These are phyloP conservation scores for Microcebus murinus DNA, from an alignment of 2,113 vertebrate genomes.

Conservation along the genomic window DNA sequence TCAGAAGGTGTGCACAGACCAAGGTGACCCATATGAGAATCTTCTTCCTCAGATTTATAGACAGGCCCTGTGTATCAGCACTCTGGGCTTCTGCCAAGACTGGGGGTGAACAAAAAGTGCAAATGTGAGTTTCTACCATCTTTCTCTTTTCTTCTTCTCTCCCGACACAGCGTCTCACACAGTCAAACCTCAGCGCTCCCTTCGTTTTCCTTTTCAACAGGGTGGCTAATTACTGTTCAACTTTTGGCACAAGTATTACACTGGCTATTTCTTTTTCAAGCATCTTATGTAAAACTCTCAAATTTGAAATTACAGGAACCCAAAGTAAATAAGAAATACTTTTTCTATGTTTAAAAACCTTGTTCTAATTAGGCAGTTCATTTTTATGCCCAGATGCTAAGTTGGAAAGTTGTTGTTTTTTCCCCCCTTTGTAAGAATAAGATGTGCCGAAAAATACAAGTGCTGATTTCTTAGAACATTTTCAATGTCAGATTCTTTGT, in stretches of 20 bases:
- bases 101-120: rapidly evolving
- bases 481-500: slow-evolving; percentile 46
- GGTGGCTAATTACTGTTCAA: slow-evolving; percentile 67
- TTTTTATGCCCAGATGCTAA: slow-evolving; percentile 77
- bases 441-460: slow-evolving; percentile 44
- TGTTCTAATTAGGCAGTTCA: slow-evolving; percentile 70
- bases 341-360: slow-evolving; percentile 71
- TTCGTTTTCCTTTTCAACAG: slow-evolving; percentile 37
- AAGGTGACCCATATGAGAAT: neutral
- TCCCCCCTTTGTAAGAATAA: neutral
- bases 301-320: slow-evolving; percentile 61
- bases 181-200: neutral
- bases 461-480: slow-evolving; percentile 59
- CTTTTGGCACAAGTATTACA: slow-evolving; percentile 69
- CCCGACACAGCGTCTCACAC: neutral
- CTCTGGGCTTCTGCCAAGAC: neutral
- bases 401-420: slow-evolving; percentile 44
- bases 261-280: slow-evolving; percentile 59
- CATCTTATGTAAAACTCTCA: slow-evolving; percentile 67
- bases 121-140: neutral
- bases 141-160: neutral
- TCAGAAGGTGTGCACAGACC: neutral
- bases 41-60: neutral
- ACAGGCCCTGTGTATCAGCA: neutral
- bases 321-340: slow-evolving; percentile 74